phyloP scores from a whole-genome alignment of 2,888 invertebrate genomes.

The Dexiosoma caninum region DNA sequence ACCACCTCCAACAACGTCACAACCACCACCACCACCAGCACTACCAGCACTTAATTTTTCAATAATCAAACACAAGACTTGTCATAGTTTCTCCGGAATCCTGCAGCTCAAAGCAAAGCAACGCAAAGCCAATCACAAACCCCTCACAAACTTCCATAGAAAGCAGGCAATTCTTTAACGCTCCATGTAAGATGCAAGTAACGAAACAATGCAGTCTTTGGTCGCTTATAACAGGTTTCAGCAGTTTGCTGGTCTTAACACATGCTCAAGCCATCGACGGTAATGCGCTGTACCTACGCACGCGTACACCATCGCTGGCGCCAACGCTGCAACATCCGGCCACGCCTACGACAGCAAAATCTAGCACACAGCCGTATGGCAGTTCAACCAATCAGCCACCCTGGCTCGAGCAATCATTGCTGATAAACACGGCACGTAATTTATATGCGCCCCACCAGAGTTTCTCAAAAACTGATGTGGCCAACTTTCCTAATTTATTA shows the following conservation, averaged over 20 bases:
- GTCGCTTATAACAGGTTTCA: constrained; percentile 71
- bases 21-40: not conserved
- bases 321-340: constrained; percentile 32
- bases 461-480: constrained; percentile 75
- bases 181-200: constrained; percentile 78
- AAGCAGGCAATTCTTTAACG: constrained; percentile 48
- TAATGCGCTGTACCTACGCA: constrained; percentile 55
- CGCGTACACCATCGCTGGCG: constrained; percentile 25
- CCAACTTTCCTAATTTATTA: constrained; percentile 73
- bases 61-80: not conserved
- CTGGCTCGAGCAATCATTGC: constrained; percentile 66
- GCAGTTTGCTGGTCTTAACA: constrained; percentile 62
- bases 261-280: constrained; percentile 68
- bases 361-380: constrained; percentile 65
- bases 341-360: constrained; percentile 48
- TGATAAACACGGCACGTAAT: constrained; percentile 71
- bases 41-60: not conserved
- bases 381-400: constrained; percentile 67
- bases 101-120: not conserved
- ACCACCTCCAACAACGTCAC: not conserved
- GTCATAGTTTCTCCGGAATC: not conserved
- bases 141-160: not conserved
- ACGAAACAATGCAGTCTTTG: constrained; percentile 73
- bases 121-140: not conserved
- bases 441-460: constrained; percentile 76